Conservation (phyloP, 53 echinoderm and acorn worm species). For the Stichopus horrens region DNA sequence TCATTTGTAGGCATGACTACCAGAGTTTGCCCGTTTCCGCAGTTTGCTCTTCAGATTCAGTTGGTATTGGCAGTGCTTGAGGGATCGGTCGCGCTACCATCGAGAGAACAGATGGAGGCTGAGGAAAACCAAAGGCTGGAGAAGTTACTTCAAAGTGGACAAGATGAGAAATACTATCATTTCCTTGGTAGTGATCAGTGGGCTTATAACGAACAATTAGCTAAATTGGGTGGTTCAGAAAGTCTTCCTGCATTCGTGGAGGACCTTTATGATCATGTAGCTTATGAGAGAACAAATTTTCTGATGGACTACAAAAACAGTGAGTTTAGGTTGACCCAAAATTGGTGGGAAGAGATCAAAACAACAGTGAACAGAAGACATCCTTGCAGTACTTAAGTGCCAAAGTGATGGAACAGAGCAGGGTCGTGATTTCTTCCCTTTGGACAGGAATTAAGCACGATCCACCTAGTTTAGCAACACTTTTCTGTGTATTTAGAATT, state of each 20-base stretch:
- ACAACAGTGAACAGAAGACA: too few relatives aligned
- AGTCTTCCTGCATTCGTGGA: constrained; percentile 45
- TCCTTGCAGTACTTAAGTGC: too few relatives aligned
- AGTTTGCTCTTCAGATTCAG: constrained; percentile 63
- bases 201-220: constrained; percentile 64
- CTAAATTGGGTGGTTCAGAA: constrained; percentile 28
- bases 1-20: constrained; percentile 73
- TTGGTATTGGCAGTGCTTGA: constrained; percentile 63
- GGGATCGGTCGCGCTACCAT: constrained; percentile 69
- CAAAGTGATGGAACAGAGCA: too few relatives aligned
- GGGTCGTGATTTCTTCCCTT: too few relatives aligned
- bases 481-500: too few relatives aligned
- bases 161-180: constrained; percentile 65
- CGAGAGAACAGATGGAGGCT: constrained; percentile 61
- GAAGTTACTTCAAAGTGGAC: constrained; percentile 42
- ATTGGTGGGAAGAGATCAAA: constrained; percentile 25
- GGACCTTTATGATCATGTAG: constrained; percentile 51
- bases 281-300: constrained; percentile 16
- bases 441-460: too few relatives aligned
- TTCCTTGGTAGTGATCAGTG: constrained; percentile 65
- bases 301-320: constrained; percentile 64
- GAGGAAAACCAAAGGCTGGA: constrained; percentile 54
- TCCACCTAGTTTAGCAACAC: too few relatives aligned
- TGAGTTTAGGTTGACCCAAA: constrained; percentile 58
- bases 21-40: constrained; percentile 69